These are phyloP conservation scores for Graptemys geographica DNA, from an alignment of 2,797 vertebrate species.

Conservation along the genomic window DNA sequence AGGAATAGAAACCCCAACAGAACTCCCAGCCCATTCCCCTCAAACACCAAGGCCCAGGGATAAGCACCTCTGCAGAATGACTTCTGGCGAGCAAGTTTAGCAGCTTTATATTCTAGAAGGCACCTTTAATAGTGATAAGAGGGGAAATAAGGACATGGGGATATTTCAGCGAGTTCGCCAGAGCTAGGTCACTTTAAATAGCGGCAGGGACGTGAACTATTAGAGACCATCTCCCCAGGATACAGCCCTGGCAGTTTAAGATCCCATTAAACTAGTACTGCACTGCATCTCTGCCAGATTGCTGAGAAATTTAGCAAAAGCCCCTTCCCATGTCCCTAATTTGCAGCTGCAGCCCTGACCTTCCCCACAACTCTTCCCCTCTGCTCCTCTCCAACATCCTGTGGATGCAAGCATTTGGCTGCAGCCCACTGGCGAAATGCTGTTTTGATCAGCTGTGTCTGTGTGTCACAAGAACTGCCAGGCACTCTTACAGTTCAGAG, in stretches of 20 bases:
- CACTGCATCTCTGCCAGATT: not conserved
- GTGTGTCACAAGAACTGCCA: not conserved
- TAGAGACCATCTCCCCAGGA: not conserved
- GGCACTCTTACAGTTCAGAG: not conserved
- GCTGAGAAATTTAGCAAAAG: not conserved
- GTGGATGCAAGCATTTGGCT: not conserved
- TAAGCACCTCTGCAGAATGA: not conserved
- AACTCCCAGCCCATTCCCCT: rapidly evolving
- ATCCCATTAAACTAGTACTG: not conserved
- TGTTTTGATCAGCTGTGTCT: not conserved
- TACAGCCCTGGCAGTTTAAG: rapidly evolving
- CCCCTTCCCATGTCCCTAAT: slow-evolving; percentile 25
- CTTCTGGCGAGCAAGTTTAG: not conserved
- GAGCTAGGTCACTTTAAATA: rapidly evolving
- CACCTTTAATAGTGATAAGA: rapidly evolving
- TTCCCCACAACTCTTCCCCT: slow-evolving; percentile 38
- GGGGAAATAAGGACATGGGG: not conserved
- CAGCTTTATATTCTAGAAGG: not conserved
- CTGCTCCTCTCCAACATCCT: slow-evolving; percentile 31
- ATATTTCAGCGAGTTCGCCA: rapidly evolving
- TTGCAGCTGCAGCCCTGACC: slow-evolving; percentile 43
- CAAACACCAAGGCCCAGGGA: not conserved
- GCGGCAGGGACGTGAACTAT: not conserved
- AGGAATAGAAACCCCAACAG: not conserved
- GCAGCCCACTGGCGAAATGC: not conserved